Evolutionary conservation across 2,797 vertebrate species (phyloP).

Genomic region (Galaxias olidus): DNA sequence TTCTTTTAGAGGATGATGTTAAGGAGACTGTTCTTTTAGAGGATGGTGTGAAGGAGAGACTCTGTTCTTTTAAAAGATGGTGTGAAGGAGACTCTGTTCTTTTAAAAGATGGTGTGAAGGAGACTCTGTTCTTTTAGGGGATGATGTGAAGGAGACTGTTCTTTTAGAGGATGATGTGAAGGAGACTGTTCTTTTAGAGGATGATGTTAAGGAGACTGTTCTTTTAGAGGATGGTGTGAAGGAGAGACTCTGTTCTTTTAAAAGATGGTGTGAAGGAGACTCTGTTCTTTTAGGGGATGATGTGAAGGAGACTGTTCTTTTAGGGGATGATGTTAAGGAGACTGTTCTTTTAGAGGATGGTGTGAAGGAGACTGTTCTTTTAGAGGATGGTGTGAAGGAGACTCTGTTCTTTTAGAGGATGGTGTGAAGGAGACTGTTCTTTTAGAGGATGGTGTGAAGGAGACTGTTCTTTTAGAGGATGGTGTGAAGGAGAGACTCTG

Average conservation of each 20-base stretch:
- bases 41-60: not conserved
- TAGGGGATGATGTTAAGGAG: slow-evolving; percentile 25
- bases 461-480: too few relatives aligned
- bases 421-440: not conserved
- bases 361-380: too few relatives aligned
- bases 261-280: too few relatives aligned
- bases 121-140: too few relatives aligned
- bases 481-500: not conserved
- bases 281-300: too few relatives aligned
- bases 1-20: too few relatives aligned
- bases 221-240: slow-evolving; percentile 3
- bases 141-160: too few relatives aligned
- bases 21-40: too few relatives aligned
- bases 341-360: slow-evolving; percentile 6
- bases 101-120: not conserved
- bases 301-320: not conserved
- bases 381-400: too few relatives aligned
- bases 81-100: too few relatives aligned
- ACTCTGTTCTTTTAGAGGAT: too few relatives aligned
- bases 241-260: too few relatives aligned
- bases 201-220: slow-evolving; percentile 15
- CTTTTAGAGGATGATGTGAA: not conserved
- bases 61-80: slow-evolving; percentile 12
- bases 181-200: slow-evolving; percentile 9
- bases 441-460: slow-evolving; percentile 24